Base-by-base conservation (phyloP, 2,888 invertebrate genomes). In the Ormyrus pomaceus region DNA sequence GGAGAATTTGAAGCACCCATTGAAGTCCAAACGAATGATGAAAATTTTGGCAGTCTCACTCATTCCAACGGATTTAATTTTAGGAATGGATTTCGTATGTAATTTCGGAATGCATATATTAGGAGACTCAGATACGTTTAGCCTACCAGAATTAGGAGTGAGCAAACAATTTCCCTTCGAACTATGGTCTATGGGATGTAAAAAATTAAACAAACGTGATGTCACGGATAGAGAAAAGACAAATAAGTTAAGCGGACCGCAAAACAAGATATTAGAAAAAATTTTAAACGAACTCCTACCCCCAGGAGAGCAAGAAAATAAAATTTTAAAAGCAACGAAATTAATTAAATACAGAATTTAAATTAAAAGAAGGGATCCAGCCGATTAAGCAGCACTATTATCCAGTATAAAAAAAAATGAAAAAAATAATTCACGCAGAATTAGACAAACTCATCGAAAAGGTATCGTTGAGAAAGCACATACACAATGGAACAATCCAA, bases 381-480 rank as follows among this genome's bases (percentile, higher is more conserved):
- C 65, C 65, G 6, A 10, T 65, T 6, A 65, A 65, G 13, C 65
- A 65, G 13, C 4, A 13, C 0, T 65, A 50, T 50, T 51, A 50
- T 8, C 65, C 65, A 2, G 13, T 51, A 7, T 50, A 50, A 4
- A 13, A n/a, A 5, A 64, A 64, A 64, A 9, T 61, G 34, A 34
- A 61, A 45, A 61, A 34, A 61, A 9, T 45, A 34, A 45, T 61
- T 8, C 34, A 61, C 61, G 61, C 7, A 7, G 45, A 48, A 19
- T 19, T 66, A n/a, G 7, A 66, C 0, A 51, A 66, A 6, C 61
- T 72, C 55, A n/a, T 71, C 2, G 68, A n/a, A 1, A 55, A 46
- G 72, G 69, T 1, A 56, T 77, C n/a, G 75, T 79, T 1, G 73
- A 77, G 2, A 71, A 71, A 3, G 77, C 77, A 2, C 7, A 4